phyloP scores from a whole-genome alignment of 2,113 vertebrate genomes.

The Trachemys scripta region DNA sequence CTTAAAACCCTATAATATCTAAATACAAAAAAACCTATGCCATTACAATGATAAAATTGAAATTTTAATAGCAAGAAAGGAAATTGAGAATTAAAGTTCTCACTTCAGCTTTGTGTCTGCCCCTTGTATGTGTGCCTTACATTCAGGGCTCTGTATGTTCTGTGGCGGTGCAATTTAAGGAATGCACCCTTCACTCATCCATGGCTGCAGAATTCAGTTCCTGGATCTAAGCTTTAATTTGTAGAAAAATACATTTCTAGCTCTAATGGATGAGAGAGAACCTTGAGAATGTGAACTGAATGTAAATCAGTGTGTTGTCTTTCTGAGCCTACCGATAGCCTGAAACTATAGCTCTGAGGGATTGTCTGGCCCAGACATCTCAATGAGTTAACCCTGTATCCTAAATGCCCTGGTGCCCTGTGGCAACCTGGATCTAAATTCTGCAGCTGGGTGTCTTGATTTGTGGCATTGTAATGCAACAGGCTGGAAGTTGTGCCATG shows the following conservation, averaged over 20 bases:
- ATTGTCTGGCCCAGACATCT: not conserved
- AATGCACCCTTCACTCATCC: not conserved
- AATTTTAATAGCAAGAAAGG: not conserved
- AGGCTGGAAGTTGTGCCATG: not conserved
- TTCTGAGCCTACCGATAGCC: not conserved
- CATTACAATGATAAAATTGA: slow-evolving; percentile 4
- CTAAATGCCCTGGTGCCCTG: not conserved
- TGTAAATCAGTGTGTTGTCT: not conserved
- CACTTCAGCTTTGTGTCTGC: not conserved
- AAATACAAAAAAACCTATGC: not conserved
- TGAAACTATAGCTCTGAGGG: not conserved
- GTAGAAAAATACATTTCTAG: not conserved
- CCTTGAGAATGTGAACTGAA: accelerated
- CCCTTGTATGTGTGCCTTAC: not conserved
- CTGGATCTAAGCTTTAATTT: not conserved
- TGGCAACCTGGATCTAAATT: not conserved
- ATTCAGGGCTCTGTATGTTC: not conserved
- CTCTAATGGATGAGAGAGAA: not conserved
- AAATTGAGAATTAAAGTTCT: not conserved
- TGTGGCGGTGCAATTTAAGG: not conserved
- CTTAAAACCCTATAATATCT: not conserved
- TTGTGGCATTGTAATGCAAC: not conserved
- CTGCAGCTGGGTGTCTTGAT: not conserved
- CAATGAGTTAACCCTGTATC: not conserved
- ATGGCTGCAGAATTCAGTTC: not conserved